These are phyloP conservation scores for Cherax quadricarinatus DNA, from an alignment of 1,140 invertebrate genomes.

Conservation along the genomic window DNA sequence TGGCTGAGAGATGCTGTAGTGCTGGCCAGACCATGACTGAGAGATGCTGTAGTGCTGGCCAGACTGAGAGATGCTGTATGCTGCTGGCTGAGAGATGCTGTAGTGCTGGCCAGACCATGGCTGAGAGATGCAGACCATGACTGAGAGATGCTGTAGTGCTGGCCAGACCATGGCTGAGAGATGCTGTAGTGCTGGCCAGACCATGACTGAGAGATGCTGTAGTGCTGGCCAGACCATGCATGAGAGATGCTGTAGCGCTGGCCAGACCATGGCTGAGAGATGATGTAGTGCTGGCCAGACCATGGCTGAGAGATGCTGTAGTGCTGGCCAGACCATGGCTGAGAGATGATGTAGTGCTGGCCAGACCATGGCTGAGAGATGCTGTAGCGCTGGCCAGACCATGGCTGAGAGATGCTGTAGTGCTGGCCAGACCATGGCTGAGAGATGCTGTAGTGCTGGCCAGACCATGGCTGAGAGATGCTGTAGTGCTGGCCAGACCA, in stretches of 20 bases:
- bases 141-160: background rate
- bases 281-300: background rate
- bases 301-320: constrained; percentile 3
- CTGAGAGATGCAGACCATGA: no score
- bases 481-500: background rate
- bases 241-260: no score
- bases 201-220: background rate
- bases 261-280: no score
- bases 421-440: constrained; percentile 1
- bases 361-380: background rate
- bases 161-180: background rate
- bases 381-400: no score
- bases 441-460: background rate
- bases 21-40: background rate
- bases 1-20: background rate
- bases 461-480: no score
- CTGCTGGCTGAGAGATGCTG: background rate
- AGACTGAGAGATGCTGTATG: no score
- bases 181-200: no score
- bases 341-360: background rate
- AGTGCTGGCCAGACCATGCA: background rate
- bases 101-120: constrained; percentile 1
- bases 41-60: background rate
- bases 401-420: background rate
- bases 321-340: no score